Percentiles rank a stretch among this genome's conserved stretches.
These are phyloP conservation scores for Chaetura pelagica DNA, from an alignment of 2,113 vertebrate species.

Conservation along the genomic window DNA sequence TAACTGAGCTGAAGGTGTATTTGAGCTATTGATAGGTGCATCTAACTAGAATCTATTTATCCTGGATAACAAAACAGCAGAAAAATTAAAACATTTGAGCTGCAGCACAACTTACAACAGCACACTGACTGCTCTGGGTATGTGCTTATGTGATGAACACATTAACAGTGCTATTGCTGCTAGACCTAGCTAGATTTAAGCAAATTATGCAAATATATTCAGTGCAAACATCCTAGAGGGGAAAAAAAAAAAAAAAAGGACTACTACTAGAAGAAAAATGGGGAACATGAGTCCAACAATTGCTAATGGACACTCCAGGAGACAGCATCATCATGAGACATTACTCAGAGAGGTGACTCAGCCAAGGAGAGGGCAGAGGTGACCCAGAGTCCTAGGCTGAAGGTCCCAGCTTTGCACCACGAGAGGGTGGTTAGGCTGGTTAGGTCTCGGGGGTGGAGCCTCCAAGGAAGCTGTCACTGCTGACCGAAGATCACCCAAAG, in stretches of 20 bases:
- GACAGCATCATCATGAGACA: not conserved
- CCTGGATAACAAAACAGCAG: not conserved
- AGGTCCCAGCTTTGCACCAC: not conserved
- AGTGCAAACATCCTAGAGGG: not conserved
- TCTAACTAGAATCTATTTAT: not conserved
- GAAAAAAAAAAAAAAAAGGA: not conserved
- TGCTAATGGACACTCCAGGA: not conserved
- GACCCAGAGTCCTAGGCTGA: not conserved
- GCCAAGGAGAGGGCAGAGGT: not conserved
- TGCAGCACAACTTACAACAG: not conserved
- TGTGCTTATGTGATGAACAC: not conserved
- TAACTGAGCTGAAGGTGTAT: not conserved
- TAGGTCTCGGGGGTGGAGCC: not conserved
- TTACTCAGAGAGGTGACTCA: not conserved
- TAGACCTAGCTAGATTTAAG: not conserved
- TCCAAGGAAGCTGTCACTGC: not conserved
- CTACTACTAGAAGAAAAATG: not conserved
- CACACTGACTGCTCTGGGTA: not conserved
- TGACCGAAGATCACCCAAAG: not conserved
- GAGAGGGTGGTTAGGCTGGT: not conserved
- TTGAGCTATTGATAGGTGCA: not conserved
- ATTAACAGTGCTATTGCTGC: not conserved
- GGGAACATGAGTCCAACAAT: rapidly evolving
- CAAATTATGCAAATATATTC: not conserved
- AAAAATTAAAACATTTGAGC: not conserved